Conservation (phyloP, 1,140 invertebrate genomes). For the Bathynomus jamesi region DNA sequence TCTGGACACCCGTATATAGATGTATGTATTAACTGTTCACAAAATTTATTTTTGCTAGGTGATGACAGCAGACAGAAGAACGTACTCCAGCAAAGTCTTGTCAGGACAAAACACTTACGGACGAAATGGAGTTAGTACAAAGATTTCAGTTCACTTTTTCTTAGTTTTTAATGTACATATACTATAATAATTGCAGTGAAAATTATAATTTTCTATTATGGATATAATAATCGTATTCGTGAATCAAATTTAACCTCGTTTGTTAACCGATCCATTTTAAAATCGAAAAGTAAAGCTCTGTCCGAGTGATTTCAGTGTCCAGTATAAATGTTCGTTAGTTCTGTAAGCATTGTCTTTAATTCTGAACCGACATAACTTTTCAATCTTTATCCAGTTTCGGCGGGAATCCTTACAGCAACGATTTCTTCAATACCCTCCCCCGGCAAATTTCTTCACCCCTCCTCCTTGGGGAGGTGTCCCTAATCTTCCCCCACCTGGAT, state of each 20-base stretch:
- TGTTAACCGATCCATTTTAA: background rate
- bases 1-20: too few relatives aligned
- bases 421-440: background rate
- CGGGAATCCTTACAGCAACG: background rate
- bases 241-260: background rate
- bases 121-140: conserved; percentile 19
- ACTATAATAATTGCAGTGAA: too few relatives aligned
- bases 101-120: background rate
- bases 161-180: too few relatives aligned
- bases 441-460: background rate
- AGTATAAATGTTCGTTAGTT: background rate
- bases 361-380: background rate
- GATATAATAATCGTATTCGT: background rate
- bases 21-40: too few relatives aligned
- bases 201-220: too few relatives aligned
- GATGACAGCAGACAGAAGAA: conserved; percentile 15
- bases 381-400: conserved; percentile 1
- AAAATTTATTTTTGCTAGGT: too few relatives aligned
- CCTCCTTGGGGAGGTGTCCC: background rate
- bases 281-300: background rate
- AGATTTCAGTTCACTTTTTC: background rate
- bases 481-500: background rate
- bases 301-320: background rate
- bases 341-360: background rate
- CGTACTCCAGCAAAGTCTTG: conserved; percentile 15